Base-by-base conservation (phyloP, 2,888 invertebrate species). In the Leptinotarsa peninsularis region DNA sequence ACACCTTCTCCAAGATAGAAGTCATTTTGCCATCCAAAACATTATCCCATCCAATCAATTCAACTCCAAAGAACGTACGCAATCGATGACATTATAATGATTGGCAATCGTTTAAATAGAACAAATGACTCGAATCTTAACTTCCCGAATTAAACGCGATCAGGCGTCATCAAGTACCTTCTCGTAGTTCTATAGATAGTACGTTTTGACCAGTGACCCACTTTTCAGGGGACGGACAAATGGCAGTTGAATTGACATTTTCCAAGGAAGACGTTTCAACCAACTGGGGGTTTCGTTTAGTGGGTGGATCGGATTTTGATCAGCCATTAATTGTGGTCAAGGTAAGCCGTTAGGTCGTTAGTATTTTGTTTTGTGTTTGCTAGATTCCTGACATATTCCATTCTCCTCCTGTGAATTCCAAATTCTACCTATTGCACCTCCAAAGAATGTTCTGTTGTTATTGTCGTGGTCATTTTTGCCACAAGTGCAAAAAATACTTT, bases 231-330 rank as follows among this genome's bases (percentile, higher is more conserved):
- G 67, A 63, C 73, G 66, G 77, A 71, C 76, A 90, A 89, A 94
- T 94, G 94, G 93, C 93, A 88, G 84, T 92, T 77, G 93, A 93
- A 84, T 90, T 94, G 78, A 92, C 91, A 87, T 90, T 92, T 87
- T 91, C 89, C 83, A 91, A 89, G 88, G 89, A 91, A 74, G 91
- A 91, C 80, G 73, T 74, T 52, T 91, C 90, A 76, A 91, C 92
- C 76, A 91, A 93, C 70, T 95, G 95, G 95, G 95, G 95, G 71
- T 95, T 95, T 88, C 91, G 94, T 73, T 89, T 95, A 76, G 91
- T 92, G 78, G 95, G 95, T 66, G 95, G 95, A 67, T 89, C 91
- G 69, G 94, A 95, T 86, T 94, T 92, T 83, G 93, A 93, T 68
- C 90, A 93, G 82, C 94, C 95, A 14, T 88, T 95, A 52, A 94